These are phyloP conservation scores for Melanocharis versteri DNA, from an alignment of 2,113 vertebrate genomes.

Conservation along the genomic window DNA sequence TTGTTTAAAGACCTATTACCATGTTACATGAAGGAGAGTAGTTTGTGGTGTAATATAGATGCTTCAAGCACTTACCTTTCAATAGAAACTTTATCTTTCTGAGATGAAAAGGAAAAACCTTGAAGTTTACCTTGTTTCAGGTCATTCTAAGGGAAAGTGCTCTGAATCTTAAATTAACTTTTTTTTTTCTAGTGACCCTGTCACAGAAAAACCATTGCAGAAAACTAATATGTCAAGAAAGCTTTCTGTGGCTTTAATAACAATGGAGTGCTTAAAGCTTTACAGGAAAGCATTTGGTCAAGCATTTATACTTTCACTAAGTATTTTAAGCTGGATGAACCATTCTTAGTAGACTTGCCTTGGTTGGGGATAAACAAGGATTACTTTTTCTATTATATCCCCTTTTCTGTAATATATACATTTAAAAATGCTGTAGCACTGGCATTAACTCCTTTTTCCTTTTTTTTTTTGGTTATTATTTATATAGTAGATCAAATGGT, in stretches of 20 bases:
- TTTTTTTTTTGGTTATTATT: not conserved
- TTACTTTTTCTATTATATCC: constrained; percentile 7
- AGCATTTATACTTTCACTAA: constrained; percentile 10
- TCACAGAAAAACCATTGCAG: not conserved
- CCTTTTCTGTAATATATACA: not conserved
- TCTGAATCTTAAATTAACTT: not conserved
- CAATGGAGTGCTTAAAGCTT: not conserved
- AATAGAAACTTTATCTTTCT: not conserved
- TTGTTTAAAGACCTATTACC: not conserved
- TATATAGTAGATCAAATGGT: not conserved
- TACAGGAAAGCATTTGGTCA: constrained; percentile 19
- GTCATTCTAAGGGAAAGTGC: not conserved
- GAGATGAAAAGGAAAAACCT: not conserved
- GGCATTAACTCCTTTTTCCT: not conserved
- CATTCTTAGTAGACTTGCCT: not conserved
- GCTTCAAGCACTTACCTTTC: not conserved
- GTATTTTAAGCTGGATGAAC: constrained; percentile 51
- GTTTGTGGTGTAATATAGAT: not conserved
- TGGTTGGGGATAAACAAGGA: constrained; percentile 35
- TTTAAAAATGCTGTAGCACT: not conserved
- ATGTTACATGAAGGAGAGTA: not conserved
- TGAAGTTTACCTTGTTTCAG: not conserved
- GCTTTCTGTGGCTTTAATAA: not conserved
- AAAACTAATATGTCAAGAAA: not conserved
- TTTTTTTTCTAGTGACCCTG: not conserved